These are phyloP conservation scores for Alethe diademata DNA, from an alignment of 2,113 vertebrate genomes.

Conservation along the genomic window DNA sequence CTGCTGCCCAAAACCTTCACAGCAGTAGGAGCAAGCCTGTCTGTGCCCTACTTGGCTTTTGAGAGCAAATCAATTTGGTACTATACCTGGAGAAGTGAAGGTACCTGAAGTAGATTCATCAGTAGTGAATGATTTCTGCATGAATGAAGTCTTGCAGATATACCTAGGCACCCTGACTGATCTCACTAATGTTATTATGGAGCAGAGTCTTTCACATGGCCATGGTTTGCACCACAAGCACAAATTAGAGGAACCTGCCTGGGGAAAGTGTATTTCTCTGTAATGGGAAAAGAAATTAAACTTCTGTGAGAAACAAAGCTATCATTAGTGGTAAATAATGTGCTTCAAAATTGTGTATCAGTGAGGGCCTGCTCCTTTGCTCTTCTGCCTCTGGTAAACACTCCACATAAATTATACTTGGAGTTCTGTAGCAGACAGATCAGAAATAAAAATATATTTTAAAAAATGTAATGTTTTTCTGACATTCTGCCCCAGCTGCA, in stretches of 20 bases:
- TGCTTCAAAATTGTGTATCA: neutral
- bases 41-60: neutral
- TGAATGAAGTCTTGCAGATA: neutral
- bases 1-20: neutral
- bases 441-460: neutral
- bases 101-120: neutral
- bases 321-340: neutral
- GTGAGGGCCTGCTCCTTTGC: neutral
- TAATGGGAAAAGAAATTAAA: conserved; percentile 5
- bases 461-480: neutral
- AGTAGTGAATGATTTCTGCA: neutral
- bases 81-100: neutral
- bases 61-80: neutral
- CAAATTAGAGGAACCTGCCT: neutral
- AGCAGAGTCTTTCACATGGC: neutral
- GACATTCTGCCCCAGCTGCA: neutral
- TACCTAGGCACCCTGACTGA: neutral
- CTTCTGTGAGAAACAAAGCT: neutral
- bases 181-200: neutral
- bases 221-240: neutral
- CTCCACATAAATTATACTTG: neutral
- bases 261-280: neutral
- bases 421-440: neutral
- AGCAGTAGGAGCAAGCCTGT: neutral
- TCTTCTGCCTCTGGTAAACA: neutral